Percentiles rank a stretch among this genome's conserved stretches.
Conservation (phyloP, 1,140 invertebrate species). For the Drosophila insularis region DNA sequence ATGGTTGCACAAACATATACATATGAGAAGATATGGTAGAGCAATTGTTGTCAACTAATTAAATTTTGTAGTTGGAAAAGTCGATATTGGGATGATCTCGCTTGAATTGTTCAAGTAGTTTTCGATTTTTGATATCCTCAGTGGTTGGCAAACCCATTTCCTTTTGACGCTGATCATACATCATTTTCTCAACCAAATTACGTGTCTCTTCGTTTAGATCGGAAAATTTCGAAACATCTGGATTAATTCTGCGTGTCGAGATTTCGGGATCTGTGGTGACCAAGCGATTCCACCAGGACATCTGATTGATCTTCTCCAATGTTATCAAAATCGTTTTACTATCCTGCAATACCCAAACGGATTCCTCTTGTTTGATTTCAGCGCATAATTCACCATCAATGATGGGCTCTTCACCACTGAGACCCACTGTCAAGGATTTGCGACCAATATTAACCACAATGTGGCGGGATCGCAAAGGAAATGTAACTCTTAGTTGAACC, state of each 20-base stretch:
- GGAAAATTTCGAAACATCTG: slow-evolving; percentile 98
- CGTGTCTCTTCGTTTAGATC: slow-evolving; percentile 99
- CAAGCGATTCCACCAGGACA: slow-evolving; percentile 99
- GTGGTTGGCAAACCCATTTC: slow-evolving; percentile 98
- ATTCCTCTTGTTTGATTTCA: slow-evolving; percentile 97
- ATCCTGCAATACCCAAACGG: slow-evolving; percentile 98
- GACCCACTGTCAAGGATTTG: slow-evolving; percentile 92
- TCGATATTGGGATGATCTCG: slow-evolving; percentile 99
- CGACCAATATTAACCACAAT: slow-evolving; percentile 93
- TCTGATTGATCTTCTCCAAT: slow-evolving; percentile 97
- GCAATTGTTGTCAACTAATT: slow-evolving; percentile 84
- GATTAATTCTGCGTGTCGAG: slow-evolving; percentile 98
- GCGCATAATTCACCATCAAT: slow-evolving; percentile 95
- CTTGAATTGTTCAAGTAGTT: slow-evolving; percentile 99
- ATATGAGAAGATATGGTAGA: too few relatives aligned
- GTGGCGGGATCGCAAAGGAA: slow-evolving; percentile 91
- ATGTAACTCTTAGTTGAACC: slow-evolving; percentile 91
- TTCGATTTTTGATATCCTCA: slow-evolving; percentile 99
- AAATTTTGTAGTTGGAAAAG: slow-evolving; percentile 99
- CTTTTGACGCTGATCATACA: slow-evolving; percentile 99
- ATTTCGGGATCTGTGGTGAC: slow-evolving; percentile 97
- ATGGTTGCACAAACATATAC: too few relatives aligned
- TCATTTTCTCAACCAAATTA: slow-evolving; percentile 99
- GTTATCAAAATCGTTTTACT: slow-evolving; percentile 92
- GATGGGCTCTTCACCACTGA: slow-evolving; percentile 95